phyloP scores from a whole-genome alignment of 2,797 vertebrate genomes.

The Xiphorhynchus erythropygius region DNA sequence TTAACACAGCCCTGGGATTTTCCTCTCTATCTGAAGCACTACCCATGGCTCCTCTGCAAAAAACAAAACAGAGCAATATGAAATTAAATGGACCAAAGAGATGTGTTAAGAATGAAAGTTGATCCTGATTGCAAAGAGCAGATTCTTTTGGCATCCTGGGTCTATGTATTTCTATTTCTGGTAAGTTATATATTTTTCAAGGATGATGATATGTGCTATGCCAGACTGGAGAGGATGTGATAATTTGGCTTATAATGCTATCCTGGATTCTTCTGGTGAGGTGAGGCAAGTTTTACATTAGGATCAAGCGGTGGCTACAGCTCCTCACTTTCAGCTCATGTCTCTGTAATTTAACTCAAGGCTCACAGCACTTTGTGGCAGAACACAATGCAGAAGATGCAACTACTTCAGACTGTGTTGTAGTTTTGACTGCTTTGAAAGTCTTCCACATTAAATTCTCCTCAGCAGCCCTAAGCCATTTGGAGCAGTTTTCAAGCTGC shows the following conservation, averaged over 20 bases:
- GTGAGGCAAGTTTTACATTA: not conserved
- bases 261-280: not conserved
- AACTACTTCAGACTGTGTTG: not conserved
- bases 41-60: slow-evolving; percentile 35
- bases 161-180: not conserved
- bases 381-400: not conserved
- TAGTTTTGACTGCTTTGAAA: not conserved
- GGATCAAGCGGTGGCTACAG: not conserved
- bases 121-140: not conserved
- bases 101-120: not conserved
- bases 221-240: not conserved
- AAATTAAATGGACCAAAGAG: slow-evolving; percentile 33
- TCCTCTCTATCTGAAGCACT: not conserved
- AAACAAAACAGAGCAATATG: not conserved
- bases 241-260: not conserved
- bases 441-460: not conserved
- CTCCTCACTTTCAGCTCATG: not conserved
- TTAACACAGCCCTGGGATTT: slow-evolving; percentile 47
- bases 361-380: not conserved
- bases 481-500: not conserved
- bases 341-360: not conserved
- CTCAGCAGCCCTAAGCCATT: not conserved
- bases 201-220: not conserved
- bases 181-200: not conserved
- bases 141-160: not conserved